Evolutionary conservation across 2,113 vertebrate genomes (phyloP).

Genomic region (Ciconia stormi): DNA sequence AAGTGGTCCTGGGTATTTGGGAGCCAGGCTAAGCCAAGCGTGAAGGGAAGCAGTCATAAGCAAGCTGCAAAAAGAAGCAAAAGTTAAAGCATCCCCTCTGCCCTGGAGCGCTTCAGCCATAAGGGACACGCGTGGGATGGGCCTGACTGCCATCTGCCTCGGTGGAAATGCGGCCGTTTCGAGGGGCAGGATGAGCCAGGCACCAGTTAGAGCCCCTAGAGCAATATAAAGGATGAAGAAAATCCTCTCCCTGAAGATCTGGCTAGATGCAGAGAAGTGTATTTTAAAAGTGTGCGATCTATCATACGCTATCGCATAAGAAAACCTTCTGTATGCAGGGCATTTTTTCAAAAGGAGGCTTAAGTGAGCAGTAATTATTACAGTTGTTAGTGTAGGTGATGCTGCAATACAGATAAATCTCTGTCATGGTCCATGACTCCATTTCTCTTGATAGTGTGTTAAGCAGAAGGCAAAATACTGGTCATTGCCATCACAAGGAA

Average conservation of each 20-base stretch:
- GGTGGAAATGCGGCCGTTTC: not conserved
- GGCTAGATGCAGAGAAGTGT: not conserved
- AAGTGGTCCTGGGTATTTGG: not conserved
- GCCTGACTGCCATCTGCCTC: not conserved
- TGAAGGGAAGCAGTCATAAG: not conserved
- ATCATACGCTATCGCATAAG: rapidly evolving
- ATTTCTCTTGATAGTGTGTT: not conserved
- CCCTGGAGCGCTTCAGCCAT: not conserved
- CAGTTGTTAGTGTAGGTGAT: not conserved
- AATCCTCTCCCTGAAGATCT: not conserved
- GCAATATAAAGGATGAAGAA: not conserved
- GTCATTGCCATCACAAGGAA: not conserved
- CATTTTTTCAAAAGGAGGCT: not conserved
- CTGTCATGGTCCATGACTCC: not conserved
- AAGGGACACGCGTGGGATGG: not conserved
- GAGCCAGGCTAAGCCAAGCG: not conserved
- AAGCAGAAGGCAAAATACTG: not conserved
- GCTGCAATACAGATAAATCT: not conserved
- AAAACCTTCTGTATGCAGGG: not conserved
- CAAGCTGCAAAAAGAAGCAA: not conserved
- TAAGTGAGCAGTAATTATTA: not conserved
- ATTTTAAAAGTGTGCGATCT: not conserved
- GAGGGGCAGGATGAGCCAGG: not conserved
- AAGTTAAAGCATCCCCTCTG: not conserved
- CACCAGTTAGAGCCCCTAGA: not conserved